Evolutionary conservation across 2,888 invertebrate species (phyloP), one percentile per base, ranked within the genome.

Genomic region (Epinotia nisella): DNA sequence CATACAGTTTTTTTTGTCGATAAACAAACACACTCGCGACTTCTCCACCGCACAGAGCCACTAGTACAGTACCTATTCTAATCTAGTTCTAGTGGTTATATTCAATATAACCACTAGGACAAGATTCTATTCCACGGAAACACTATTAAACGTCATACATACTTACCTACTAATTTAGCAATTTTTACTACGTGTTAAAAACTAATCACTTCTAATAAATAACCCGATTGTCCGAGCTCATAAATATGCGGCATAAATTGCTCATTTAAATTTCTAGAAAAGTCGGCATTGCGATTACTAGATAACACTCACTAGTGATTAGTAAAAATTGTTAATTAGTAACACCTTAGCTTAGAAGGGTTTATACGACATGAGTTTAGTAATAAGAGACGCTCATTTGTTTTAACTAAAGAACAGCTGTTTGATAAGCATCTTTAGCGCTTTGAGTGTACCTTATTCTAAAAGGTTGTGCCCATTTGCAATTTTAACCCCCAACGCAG

Each of bases 261-360:
- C 61, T n/a, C 3, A 61, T 61, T 61, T 45, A 45, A 21, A 61
- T 61, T 61, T n/a, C 15, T 21, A 45, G n/a, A 61, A 62, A 59
- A 64, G 15, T 51, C 7, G 29, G 17, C 35, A 49, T 35, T 58
- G 35, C 11, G 62, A 66, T 66, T 35, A 15, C 19, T 21, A n/a
- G 53, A 60, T 61, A 53, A 35, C 19, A 10, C 19, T 56, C 21
- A 10, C n/a, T 49, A 58, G 67, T 68, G 67, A 71, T 72, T 72
- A 72, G 67, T 45, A 67, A 29, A 55, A 67, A 56, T 62, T 17
- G 61, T 55, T 68, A 56, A 72, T 72, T 72, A 72, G 41, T 29
- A 21, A 21, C 15, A 13, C 11, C 10, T 11, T 21, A 0, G 15
- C 9, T 15, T 11, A 13, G 29, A 24, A 65, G 39, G 5, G 51